Evolutionary conservation across 53 echinoderm and acorn worm genomes (phyloP).

Genomic region (Mesocentrotus franciscanus): DNA sequence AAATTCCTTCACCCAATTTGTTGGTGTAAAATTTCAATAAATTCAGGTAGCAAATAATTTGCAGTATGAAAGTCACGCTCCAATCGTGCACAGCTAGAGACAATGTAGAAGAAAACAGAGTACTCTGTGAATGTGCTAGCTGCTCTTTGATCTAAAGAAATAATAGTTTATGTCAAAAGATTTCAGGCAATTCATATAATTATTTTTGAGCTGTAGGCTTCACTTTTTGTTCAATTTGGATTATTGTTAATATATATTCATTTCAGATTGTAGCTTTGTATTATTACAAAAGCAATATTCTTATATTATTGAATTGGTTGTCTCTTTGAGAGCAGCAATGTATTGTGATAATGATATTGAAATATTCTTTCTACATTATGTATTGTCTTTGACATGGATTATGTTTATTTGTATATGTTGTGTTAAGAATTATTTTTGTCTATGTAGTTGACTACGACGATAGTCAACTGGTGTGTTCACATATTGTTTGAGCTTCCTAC

Average conservation of each 20-base stretch:
- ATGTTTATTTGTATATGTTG: conserved; percentile 35
- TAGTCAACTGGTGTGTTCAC: not conserved
- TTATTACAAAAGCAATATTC: conserved; percentile 22
- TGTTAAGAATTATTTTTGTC: conserved; percentile 6
- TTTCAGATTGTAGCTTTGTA: not conserved
- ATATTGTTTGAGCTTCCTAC: not conserved
- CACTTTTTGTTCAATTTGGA: conserved; percentile 6
- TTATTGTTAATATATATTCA: not conserved
- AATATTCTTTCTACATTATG: not conserved
- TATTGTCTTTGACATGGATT: not conserved
- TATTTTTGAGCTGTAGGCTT: not conserved
- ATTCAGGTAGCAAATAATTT: not conserved
- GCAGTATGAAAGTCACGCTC: not conserved
- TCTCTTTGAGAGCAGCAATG: not conserved
- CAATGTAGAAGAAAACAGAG: not conserved
- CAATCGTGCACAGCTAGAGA: not conserved
- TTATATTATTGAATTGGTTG: not conserved
- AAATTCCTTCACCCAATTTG: not conserved
- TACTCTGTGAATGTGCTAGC: not conserved
- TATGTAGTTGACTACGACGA: not conserved
- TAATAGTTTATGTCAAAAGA: not conserved
- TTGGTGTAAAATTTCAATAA: not conserved
- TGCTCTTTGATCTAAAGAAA: not conserved
- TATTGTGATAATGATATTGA: conserved; percentile 8
- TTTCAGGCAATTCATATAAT: not conserved